Base-by-base conservation (phyloP, 2,797 vertebrate genomes). In the Pseudochaenichthys georgianus region DNA sequence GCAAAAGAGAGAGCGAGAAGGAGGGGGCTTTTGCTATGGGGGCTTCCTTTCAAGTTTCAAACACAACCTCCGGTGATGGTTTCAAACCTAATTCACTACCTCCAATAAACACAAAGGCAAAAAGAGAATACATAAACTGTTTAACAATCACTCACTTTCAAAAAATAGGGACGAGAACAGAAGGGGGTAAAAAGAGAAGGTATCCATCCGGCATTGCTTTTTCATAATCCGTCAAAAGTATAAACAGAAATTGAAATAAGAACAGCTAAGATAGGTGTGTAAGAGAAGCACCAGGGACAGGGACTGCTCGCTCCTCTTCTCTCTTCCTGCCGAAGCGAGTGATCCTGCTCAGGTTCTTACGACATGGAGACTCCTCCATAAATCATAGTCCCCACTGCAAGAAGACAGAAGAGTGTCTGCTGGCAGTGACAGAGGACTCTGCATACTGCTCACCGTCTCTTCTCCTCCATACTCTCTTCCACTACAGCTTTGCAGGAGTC, bases 1-100 rank as follows among this genome's bases (percentile, higher is more conserved):
- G 50, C 64, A 53, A 67, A 43, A 66, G 47, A 68, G 61, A 47
- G 70, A 68, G 67, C 57, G 59, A 70, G 73, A 45, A 50, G 41
- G 71, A 46, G 69, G 82, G 75, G 68, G 75, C 5, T 41, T 72
- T 61, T 76, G 84, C 86, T 90, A 73, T 77, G 87, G 89, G 87
- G 89, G 84, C 63, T 91, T 92, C 87, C 93, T 96, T 95, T 96
- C 90, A 95, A 94, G 94, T 95, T 94, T 93, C 92, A 93, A 93
- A 92, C 91, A 90, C 89, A 94, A 93, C 92, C 93, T 90, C 90
- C 87, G 78, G 93, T 94, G 93, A 94, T 91, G 88, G 90, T 93
- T 93, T 94, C 93, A 94, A 93, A 94, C 91, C 90, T 92, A 94
- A 94, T 94, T 94, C 94, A 87, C 93, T 80, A 87, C 91, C 91